phyloP scores from a whole-genome alignment of 30 jellyfish, hydroid and myxozoan genomes.

The Cassiopea xamachana region DNA sequence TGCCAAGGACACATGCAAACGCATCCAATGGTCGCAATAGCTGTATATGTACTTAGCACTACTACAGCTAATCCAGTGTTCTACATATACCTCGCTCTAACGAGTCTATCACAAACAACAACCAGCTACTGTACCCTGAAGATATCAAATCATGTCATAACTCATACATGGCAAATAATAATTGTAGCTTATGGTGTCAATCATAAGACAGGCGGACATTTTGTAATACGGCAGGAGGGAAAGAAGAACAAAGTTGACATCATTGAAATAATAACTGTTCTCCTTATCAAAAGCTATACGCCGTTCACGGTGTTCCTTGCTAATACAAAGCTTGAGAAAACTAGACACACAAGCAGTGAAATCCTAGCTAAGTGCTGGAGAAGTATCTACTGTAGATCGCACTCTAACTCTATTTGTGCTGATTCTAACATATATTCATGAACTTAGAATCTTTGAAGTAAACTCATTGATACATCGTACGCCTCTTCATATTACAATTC shows the following conservation, averaged over 20 bases:
- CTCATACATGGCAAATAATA: background rate
- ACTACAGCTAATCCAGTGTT: background rate
- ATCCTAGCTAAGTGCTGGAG: background rate
- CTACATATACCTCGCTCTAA: background rate
- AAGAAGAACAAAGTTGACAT: background rate
- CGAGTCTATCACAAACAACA: background rate
- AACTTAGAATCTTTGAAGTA: too few species aligned
- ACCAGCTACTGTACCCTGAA: background rate
- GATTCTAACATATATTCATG: too few species aligned
- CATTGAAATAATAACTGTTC: background rate
- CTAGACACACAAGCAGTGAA: background rate
- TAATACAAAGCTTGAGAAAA: background rate
- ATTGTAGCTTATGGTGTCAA: background rate
- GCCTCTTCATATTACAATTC: too few species aligned
- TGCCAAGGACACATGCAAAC: background rate
- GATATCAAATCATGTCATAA: background rate
- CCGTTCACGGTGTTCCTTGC: background rate
- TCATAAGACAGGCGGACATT: too few species aligned
- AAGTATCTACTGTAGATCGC: background rate
- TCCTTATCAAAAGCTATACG: background rate
- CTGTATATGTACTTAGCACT: background rate
- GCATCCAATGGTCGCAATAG: background rate
- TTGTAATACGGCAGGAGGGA: background rate
- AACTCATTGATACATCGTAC: too few species aligned
- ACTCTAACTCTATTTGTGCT: background rate